Evolutionary conservation across 2,113 vertebrate genomes (phyloP), one percentile per base, ranked within the genome.

Genomic region (Oryzias melastigma): DNA sequence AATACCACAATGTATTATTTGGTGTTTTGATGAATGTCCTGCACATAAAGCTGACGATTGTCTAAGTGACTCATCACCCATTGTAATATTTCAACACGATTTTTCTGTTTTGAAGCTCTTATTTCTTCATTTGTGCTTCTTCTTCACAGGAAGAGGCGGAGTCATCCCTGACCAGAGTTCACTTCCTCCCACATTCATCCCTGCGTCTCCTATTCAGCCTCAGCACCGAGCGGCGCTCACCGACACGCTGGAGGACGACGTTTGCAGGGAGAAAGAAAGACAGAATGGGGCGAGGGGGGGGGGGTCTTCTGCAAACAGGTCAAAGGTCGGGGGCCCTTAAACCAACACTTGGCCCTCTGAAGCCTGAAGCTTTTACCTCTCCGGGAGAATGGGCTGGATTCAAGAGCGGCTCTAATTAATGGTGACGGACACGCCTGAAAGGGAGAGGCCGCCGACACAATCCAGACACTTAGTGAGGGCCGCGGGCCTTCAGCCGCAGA

Each of bases 291-390:
- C 43, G 20, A 5, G 8, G 3, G 19, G 5, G 22, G 46, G 55
- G 61, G 72, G 75, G 67, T 62, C 77, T 85, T 84, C 88, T 86
- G 72, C 74, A 54, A 10, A 25, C 50, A 58, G 84, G 78, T 71
- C 65, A 49, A 59, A 76, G 88, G 88, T 90, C 85, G 86, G 86
- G 87, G 83, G 85, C 82, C 85, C 85, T 86, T 88, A 85, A 90
- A 86, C 76, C 84, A 86, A 86, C 78, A 90, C 87, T 86, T 82
- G 85, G 83, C 71, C 82, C 61, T 77, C 64, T 70, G 73, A 69
- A 80, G 84, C 84, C 91, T 85, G 83, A 85, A 87, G 88, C 88
- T 87, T 90, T 91, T 90, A 90, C 81, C 67, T 78, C 78, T 68
- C 35, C 29, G 47, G 59, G 13, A 72, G 73, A 82, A 78, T 57